These are phyloP conservation scores for Girardinus metallicus DNA, from an alignment of 2,797 vertebrate genomes.

Conservation along the genomic window DNA sequence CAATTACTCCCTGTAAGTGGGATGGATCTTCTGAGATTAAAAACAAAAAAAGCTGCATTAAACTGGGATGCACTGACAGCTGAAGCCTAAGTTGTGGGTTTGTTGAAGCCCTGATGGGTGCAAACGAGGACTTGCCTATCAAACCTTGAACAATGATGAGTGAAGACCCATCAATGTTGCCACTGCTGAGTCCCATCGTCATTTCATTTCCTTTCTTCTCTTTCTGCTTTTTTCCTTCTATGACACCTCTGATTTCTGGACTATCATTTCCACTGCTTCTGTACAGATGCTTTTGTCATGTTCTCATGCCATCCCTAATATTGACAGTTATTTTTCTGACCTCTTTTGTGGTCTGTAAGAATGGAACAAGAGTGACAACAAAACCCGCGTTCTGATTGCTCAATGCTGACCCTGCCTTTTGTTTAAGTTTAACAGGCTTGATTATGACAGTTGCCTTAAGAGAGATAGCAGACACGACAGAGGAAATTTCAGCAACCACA, in stretches of 20 bases:
- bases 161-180: constrained; percentile 41
- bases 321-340: constrained; percentile 30
- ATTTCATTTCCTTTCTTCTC: constrained; percentile 10
- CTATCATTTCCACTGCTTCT: background rate
- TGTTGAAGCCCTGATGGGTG: constrained; percentile 40
- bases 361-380: constrained; percentile 1
- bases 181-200: constrained; percentile 30
- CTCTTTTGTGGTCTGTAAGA: constrained; percentile 20
- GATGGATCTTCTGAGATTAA: constrained; percentile 3
- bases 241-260: constrained; percentile 33
- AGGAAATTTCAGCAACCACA: background rate
- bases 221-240: constrained; percentile 27
- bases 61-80: constrained; percentile 39
- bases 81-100: constrained; percentile 49
- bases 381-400: background rate
- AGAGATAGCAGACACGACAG: constrained; percentile 11
- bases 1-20: constrained; percentile 23
- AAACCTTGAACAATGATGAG: constrained; percentile 42
- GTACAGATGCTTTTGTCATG: constrained; percentile 18
- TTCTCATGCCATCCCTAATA: constrained; percentile 6
- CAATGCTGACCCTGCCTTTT: background rate
- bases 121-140: constrained; percentile 47
- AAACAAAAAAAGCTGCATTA: constrained; percentile 3
- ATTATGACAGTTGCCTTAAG: constrained; percentile 7
- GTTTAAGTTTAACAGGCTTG: constrained; percentile 1